Conservation (phyloP, 1,140 invertebrate genomes). For the Aplysia californica region DNA sequence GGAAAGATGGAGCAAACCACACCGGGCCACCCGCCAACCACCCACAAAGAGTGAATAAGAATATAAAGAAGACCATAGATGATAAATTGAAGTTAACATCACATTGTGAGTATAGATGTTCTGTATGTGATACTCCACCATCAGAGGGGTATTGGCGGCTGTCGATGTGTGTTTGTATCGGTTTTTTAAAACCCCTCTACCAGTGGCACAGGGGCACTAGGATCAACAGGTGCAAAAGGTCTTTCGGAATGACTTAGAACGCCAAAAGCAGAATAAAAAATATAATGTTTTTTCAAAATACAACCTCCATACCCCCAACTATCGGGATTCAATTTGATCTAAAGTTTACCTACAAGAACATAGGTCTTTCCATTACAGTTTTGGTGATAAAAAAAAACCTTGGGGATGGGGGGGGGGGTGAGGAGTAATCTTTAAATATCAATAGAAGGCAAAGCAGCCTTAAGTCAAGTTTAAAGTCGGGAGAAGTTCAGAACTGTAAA, state of each 20-base stretch:
- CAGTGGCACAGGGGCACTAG: background rate
- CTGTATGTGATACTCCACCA: background rate
- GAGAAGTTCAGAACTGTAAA: too few species aligned
- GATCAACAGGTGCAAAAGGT: background rate
- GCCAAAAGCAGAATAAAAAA: background rate
- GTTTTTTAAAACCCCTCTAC: too few species aligned
- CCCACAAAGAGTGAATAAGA: too few species aligned
- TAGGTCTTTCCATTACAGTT: background rate
- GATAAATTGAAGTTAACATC: too few species aligned
- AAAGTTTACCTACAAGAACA: background rate
- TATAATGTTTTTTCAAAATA: too few species aligned
- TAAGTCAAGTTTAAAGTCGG: too few species aligned
- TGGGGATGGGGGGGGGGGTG: too few species aligned
- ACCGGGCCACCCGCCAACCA: too few species aligned
- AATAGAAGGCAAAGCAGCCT: background rate
- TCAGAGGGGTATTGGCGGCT: background rate
- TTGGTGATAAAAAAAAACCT: background rate
- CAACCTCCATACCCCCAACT: too few species aligned
- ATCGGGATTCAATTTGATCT: too few species aligned
- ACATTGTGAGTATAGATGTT: background rate
- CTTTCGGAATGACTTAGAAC: background rate
- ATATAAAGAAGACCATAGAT: too few species aligned
- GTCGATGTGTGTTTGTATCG: background rate
- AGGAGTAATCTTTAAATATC: background rate
- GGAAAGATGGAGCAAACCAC: too few species aligned